phyloP scores from a whole-genome alignment of 2,888 invertebrate genomes.

The Hirtodrosophila alboralis region DNA sequence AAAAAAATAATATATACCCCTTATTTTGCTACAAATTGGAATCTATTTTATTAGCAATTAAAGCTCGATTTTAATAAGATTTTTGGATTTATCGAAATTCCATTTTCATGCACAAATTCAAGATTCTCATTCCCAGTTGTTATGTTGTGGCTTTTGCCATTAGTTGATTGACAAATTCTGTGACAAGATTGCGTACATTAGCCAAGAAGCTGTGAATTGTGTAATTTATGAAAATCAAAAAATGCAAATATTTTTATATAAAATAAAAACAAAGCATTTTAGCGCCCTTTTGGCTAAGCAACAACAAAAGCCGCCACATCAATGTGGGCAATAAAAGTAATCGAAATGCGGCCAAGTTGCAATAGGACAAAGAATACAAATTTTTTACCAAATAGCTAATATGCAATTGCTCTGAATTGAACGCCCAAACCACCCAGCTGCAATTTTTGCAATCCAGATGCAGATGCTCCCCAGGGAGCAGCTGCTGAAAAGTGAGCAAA shows the following conservation, averaged over 20 bases:
- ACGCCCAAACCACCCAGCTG: not conserved
- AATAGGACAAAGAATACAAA: not conserved
- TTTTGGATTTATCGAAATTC: not conserved
- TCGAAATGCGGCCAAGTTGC: slow-evolving; percentile 51
- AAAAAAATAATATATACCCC: too few relatives aligned
- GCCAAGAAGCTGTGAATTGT: not conserved
- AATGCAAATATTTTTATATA: too few relatives aligned
- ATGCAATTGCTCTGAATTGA: slow-evolving; percentile 10
- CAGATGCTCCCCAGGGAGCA: slow-evolving; percentile 49
- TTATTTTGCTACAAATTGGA: too few relatives aligned
- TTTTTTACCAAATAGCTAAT: slow-evolving; percentile 20
- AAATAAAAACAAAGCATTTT: slow-evolving; percentile 4
- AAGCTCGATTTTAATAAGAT: too few relatives aligned
- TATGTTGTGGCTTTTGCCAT: slow-evolving; percentile 21
- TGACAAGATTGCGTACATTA: slow-evolving; percentile 31
- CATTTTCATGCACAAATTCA: slow-evolving; percentile 23
- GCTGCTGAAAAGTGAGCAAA: slow-evolving; percentile 57
- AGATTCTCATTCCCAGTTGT: too few relatives aligned
- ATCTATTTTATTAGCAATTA: too few relatives aligned
- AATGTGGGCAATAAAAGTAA: slow-evolving; percentile 52
- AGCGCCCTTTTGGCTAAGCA: slow-evolving; percentile 60
- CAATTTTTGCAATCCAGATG: slow-evolving; percentile 10
- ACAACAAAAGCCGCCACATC: slow-evolving; percentile 57
- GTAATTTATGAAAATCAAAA: not conserved
- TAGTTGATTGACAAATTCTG: slow-evolving; percentile 26